A percentile compares a stretch with the other conserved stretches of the same genome.
phyloP scores from a whole-genome alignment of 2,888 invertebrate genomes.

The Amphipyra tragopoginis region DNA sequence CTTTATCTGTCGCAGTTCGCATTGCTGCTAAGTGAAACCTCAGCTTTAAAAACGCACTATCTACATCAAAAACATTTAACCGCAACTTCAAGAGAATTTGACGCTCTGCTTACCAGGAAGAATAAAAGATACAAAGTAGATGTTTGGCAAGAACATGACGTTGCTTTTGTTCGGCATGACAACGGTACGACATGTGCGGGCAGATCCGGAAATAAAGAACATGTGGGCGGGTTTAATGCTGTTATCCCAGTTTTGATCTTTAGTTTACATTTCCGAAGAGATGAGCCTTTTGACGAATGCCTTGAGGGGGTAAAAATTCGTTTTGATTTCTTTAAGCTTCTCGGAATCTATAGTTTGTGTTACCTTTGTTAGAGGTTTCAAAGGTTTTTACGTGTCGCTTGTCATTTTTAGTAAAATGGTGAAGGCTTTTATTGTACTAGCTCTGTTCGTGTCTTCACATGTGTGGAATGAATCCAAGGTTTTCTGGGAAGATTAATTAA shows the following conservation, averaged over 20 bases:
- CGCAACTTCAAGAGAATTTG: constrained; percentile 36
- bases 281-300: constrained; percentile 31
- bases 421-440: no score
- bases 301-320: constrained; percentile 24
- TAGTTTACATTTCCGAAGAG: constrained; percentile 38
- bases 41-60: no score
- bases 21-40: no score
- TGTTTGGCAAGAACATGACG: constrained; percentile 57
- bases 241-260: constrained; percentile 55
- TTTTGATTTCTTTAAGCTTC: constrained; percentile 28
- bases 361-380: constrained; percentile 1
- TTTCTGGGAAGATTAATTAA: no score
- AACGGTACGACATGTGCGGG: constrained; percentile 58
- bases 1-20: no score
- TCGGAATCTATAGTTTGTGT: constrained; percentile 13
- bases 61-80: constrained; percentile 10
- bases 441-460: no score
- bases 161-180: constrained; percentile 54
- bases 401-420: neutral
- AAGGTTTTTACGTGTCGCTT: neutral
- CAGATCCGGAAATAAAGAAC: constrained; percentile 50
- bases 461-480: no score
- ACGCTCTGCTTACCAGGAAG: constrained; percentile 38
- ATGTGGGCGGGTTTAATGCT: constrained; percentile 53
- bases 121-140: constrained; percentile 56